These are phyloP conservation scores for Hirtodrosophila cameraria DNA, from an alignment of 2,888 invertebrate genomes.

Conservation along the genomic window DNA sequence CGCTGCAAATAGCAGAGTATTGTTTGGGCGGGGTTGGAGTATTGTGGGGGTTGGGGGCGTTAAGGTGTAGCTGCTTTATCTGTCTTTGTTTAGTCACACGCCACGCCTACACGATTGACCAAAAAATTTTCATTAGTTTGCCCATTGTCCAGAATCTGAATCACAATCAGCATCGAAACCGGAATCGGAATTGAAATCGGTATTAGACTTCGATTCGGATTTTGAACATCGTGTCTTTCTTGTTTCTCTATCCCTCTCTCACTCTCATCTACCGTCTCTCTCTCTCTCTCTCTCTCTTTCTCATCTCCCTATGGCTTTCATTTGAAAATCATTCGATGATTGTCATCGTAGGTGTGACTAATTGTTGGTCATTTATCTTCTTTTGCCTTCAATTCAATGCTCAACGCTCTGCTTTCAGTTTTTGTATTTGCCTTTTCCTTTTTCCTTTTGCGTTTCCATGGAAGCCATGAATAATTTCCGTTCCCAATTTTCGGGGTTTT, in stretches of 20 bases:
- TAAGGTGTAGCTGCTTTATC: too few relatives aligned
- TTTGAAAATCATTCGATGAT: slow-evolving; percentile 73
- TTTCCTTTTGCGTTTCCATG: slow-evolving; percentile 48
- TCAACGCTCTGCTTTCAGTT: slow-evolving; percentile 9
- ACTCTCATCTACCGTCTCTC: background rate
- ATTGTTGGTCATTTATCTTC: slow-evolving; percentile 79
- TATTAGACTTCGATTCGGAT: slow-evolving; percentile 8
- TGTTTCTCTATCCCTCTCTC: too few relatives aligned
- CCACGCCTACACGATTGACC: slow-evolving; percentile 38
- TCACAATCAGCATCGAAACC: slow-evolving; percentile 25
- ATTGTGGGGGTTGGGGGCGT: background rate
- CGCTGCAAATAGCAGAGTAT: slow-evolving; percentile 31
- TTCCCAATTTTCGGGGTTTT: slow-evolving; percentile 25
- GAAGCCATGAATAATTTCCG: slow-evolving; percentile 75
- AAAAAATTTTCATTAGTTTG: slow-evolving; percentile 65
- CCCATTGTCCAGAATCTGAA: slow-evolving; percentile 58
- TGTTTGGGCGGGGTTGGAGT: background rate
- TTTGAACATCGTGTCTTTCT: too few relatives aligned
- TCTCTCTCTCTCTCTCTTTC: background rate
- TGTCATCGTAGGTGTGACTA: slow-evolving; percentile 80
- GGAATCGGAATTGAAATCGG: slow-evolving; percentile 18
- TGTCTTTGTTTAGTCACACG: background rate
- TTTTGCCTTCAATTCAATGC: slow-evolving; percentile 23
- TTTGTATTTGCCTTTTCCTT: slow-evolving; percentile 13
- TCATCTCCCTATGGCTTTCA: slow-evolving; percentile 15